Base-by-base conservation (phyloP, 2,888 invertebrate species). In the Melanostoma scalare region DNA sequence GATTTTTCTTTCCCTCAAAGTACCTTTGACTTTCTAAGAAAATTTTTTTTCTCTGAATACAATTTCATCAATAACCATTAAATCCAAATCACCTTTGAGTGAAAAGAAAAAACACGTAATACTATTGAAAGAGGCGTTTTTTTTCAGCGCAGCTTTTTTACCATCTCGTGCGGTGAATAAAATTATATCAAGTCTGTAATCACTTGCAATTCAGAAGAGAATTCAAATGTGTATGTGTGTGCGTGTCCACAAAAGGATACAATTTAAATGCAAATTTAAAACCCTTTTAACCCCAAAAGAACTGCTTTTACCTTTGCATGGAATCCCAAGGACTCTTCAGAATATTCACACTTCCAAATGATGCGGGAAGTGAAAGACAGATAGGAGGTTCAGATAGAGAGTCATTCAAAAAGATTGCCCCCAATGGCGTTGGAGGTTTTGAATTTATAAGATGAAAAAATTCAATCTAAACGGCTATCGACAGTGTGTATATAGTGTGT, bases 241-340 rank as follows among this genome's bases (percentile, higher is more conserved):
- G 60, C 38, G 50, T 63, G 58, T 38, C 50, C 75, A 85, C 80
- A 79, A 78, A 84, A 67, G 79, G 75, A 84, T 78, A 84, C 78
- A 79, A 84, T 79, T 79, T 78, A 78, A 82, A 81, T 80, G 77
- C 82, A 82, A 82, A 82, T 82, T 82, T 73, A 78, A 81, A 81
- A 63, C 73, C 77, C 77, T 73, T 82, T 73, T 53, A 61, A 53
- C 73, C 78, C 46, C 67, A 9, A 73, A 77, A 69, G 68, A 63
- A 69, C 35, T 36, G 50, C 63, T 31, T 50, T 38, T 63, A 73
- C 68, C 68, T 78, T 73, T 78, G 52, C 48, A 50, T 65, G 52
- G 20, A 36, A 61, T 69, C 61, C 48, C 52, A 36, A 42, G 35
- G 35, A 73, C 68, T 58, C 67, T 55, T 5, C 52, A 63, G 73